Evolutionary conservation across 2,113 vertebrate genomes (phyloP).

Genomic region (Murina feae): DNA sequence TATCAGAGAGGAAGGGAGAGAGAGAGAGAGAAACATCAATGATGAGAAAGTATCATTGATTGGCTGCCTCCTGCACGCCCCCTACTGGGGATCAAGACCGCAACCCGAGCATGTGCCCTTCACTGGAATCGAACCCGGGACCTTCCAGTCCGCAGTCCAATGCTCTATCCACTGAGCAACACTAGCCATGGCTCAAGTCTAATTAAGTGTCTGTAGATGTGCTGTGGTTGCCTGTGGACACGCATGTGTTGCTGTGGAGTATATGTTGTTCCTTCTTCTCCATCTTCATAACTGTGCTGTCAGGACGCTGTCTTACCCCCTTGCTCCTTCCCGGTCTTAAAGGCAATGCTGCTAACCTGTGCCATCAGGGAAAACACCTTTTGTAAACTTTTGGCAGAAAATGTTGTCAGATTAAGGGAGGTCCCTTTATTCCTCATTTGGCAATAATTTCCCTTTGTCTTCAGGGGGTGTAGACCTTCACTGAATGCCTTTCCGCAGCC

Average conservation of each 20-base stretch:
- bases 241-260: not conserved
- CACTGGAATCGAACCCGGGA: too few relatives aligned
- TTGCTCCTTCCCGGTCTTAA: not conserved
- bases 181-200: not conserved
- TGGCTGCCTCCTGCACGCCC: too few relatives aligned
- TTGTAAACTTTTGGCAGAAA: not conserved
- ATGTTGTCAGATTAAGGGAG: not conserved
- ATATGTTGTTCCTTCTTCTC: not conserved
- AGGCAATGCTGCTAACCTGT: not conserved
- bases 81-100: too few relatives aligned
- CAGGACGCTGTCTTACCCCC: not conserved
- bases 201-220: not conserved
- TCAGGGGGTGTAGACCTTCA: too few relatives aligned
- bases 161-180: too few relatives aligned
- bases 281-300: not conserved
- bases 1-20: too few relatives aligned
- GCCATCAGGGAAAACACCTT: not conserved
- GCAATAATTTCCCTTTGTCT: too few relatives aligned
- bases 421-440: not conserved
- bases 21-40: too few relatives aligned
- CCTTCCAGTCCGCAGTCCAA: too few relatives aligned
- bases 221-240: not conserved
- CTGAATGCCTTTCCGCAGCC: too few relatives aligned
- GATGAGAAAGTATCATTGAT: too few relatives aligned
- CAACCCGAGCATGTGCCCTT: too few relatives aligned